These are phyloP conservation scores for Nebria salina DNA, from an alignment of 2,888 invertebrate genomes.

Conservation along the genomic window DNA sequence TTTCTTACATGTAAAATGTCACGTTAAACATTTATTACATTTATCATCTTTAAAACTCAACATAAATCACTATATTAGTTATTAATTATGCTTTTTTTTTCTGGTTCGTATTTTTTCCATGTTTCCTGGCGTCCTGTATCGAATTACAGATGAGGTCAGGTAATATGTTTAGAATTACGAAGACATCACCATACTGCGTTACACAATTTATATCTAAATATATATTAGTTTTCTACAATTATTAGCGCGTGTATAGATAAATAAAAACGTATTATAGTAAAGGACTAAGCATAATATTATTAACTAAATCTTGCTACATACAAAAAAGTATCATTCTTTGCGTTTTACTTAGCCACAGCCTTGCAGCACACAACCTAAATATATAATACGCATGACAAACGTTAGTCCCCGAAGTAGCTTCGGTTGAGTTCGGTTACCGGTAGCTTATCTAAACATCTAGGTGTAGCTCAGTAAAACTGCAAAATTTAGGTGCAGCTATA, in stretches of 20 bases:
- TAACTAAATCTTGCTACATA: no score
- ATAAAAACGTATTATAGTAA: no score
- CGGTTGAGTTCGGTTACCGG: slow-evolving; percentile 7
- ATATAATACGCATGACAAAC: neutral
- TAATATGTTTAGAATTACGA: neutral
- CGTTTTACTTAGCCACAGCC: neutral
- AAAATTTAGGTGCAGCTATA: slow-evolving; percentile 7
- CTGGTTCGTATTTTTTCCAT: neutral
- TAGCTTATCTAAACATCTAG: slow-evolving; percentile 19
- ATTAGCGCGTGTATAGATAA: neutral
- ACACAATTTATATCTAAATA: neutral
- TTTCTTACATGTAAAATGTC: neutral
- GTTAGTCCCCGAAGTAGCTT: neutral
- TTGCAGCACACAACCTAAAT: neutral
- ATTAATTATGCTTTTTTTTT: neutral
- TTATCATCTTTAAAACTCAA: neutral
- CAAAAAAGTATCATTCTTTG: neutral
- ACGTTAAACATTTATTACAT: neutral
- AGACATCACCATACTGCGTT: neutral
- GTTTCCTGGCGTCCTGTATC: neutral
- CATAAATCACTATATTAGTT: neutral
- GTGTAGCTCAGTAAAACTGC: slow-evolving; percentile 4
- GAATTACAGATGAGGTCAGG: neutral
- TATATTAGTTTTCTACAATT: neutral
- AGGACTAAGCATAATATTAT: no score